Conservation (phyloP, 2,113 vertebrate genomes). For the Candoia aspera region DNA sequence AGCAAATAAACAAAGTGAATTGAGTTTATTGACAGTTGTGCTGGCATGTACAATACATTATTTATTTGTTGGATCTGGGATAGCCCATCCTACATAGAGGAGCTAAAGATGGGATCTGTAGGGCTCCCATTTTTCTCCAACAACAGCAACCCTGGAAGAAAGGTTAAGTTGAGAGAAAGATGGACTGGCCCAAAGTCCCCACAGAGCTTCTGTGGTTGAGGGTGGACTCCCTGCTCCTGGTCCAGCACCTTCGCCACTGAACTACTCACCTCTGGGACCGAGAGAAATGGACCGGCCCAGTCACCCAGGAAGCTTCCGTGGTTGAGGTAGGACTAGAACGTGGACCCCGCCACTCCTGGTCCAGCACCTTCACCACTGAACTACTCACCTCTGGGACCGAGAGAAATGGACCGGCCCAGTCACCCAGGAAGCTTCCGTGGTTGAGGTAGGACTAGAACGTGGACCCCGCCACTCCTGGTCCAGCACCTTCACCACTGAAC, state of each 20-base stretch:
- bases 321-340: no score
- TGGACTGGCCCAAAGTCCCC: background rate
- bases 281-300: background rate
- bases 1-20: background rate
- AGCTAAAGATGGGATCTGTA: no score
- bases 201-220: background rate
- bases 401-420: background rate
- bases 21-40: background rate
- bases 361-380: background rate
- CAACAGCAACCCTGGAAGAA: background rate
- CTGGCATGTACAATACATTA: background rate
- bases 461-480: no score
- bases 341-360: no score
- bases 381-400: background rate
- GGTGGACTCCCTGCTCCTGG: background rate
- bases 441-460: no score
- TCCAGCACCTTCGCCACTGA: background rate
- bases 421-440: no score
- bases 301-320: no score
- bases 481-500: background rate
- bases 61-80: background rate
- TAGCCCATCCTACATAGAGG: background rate
- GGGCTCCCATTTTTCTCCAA: no score
- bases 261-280: background rate
- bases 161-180: background rate